Conservation (phyloP, 2,113 vertebrate genomes). For the Charina bottae region DNA sequence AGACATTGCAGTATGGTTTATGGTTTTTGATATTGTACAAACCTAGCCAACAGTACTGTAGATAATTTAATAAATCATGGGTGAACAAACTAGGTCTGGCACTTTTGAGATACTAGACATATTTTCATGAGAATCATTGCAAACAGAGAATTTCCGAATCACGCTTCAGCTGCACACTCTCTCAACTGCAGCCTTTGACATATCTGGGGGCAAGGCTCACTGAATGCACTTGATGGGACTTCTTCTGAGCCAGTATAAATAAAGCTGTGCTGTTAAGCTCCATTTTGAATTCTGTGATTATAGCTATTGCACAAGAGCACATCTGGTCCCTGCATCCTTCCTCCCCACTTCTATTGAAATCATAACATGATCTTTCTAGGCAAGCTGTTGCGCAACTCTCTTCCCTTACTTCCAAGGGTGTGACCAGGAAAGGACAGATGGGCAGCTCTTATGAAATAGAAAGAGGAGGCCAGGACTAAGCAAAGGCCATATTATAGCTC, state of each 20-base stretch:
- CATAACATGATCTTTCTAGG: constrained; percentile 24
- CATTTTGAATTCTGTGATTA: neutral
- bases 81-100: neutral
- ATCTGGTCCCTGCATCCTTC: constrained; percentile 9
- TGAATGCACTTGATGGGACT: neutral
- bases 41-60: too few relatives aligned
- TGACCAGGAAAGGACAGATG: constrained; percentile 48
- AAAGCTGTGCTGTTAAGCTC: neutral
- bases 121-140: constrained; percentile 24
- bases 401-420: constrained; percentile 48
- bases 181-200: neutral
- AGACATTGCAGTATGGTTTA: too few relatives aligned
- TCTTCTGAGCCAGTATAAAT: neutral
- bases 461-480: constrained; percentile 52
- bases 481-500: constrained; percentile 51
- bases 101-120: neutral
- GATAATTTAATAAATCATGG: too few relatives aligned
- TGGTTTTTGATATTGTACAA: too few relatives aligned
- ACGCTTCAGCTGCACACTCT: neutral
- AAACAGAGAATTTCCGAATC: neutral
- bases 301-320: constrained; percentile 19
- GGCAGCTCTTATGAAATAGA: constrained; percentile 62
- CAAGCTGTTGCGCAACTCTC: constrained; percentile 45
- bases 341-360: neutral
- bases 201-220: neutral